phyloP scores from a whole-genome alignment of 1,140 invertebrate species.

The Leptopilina clavipes region DNA sequence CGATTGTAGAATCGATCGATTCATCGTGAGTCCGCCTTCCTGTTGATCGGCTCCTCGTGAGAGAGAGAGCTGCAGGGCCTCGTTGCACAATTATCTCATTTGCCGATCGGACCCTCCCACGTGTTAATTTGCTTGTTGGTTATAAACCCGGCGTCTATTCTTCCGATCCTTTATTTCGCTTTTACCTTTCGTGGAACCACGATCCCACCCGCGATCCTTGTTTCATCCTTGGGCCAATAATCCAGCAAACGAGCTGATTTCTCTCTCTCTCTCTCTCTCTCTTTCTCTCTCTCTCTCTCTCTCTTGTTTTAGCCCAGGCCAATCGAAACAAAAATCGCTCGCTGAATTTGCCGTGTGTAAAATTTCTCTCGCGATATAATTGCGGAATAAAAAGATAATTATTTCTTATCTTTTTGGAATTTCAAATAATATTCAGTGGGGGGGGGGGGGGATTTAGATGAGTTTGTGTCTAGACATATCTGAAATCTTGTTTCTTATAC shows the following conservation, averaged over 20 bases:
- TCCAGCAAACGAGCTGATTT: conserved; percentile 16
- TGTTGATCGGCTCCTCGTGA: conserved; percentile 45
- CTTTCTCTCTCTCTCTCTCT: background rate
- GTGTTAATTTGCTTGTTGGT: conserved; percentile 76
- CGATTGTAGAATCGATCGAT: conserved; percentile 52
- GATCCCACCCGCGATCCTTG: conserved; percentile 27
- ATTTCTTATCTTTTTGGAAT: too few species aligned
- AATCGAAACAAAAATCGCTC: background rate
- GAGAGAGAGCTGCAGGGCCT: conserved; percentile 40
- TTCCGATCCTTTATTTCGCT: conserved; percentile 42
- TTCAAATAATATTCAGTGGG: too few species aligned
- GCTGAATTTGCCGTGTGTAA: background rate
- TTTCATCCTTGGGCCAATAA: conserved; percentile 29
- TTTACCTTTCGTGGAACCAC: conserved; percentile 40
- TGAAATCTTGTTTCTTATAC: background rate
- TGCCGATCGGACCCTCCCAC: conserved; percentile 69
- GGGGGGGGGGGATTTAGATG: background rate
- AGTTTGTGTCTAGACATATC: background rate
- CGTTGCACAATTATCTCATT: conserved; percentile 62
- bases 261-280: background rate
- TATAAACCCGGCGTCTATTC: conserved; percentile 57
- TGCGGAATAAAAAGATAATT: too few species aligned
- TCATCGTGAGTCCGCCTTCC: conserved; percentile 41
- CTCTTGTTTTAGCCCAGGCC: background rate
- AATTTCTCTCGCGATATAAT: too few species aligned